Evolutionary conservation across 2,797 vertebrate species (phyloP), one percentile per base, ranked within the genome.

Genomic region (Gymnocypris eckloni): DNA sequence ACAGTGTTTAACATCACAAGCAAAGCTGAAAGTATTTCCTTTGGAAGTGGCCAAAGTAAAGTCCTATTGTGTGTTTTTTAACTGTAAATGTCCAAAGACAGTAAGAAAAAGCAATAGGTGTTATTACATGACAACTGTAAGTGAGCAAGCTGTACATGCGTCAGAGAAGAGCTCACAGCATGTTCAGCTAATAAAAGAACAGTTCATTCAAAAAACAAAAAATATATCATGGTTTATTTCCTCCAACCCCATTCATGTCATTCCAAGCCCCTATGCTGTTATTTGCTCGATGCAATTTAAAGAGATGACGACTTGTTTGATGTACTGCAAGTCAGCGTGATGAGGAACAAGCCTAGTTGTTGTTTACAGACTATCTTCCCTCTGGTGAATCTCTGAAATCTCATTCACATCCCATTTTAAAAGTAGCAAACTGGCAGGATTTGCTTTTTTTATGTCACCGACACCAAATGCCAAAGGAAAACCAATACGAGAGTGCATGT

Each of bases 1-100:
- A 4, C 2, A 2, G 6, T 22, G 22, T 45, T 52, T 6, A 72
- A 45, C 41, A 75, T 75, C 16, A 75, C 15, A 33, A 50, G 25
- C 70, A 67, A 28, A 43, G 41, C 81, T 45, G 45, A 25, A 54
- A 69, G 75, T 37, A 10, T 61, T 67, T 64, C 39, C 20, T 56
- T 25, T 7, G 6, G 3, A 37, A 52, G 37, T 39, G 25, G 15
- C 70, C 69, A 67, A 76, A 70, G 54, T 64, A 75, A 84, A 61
- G 75, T 45, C 48, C 48, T 28, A 54, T n/a, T 73, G 70, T 45
- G 70, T 54, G 70, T 72, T 64, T 73, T 64, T 25, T 25, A 67
- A 82, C 28, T 82, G 61, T 77, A 82, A 45, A 86, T 82, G 72
- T 82, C 85, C 78, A 22, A 69, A 73, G 61, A 41, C 45, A 64